Percentiles rank a stretch among this genome's conserved stretches.
phyloP scores from a whole-genome alignment of 2,797 vertebrate genomes.

The Melanotaenia boesemani region DNA sequence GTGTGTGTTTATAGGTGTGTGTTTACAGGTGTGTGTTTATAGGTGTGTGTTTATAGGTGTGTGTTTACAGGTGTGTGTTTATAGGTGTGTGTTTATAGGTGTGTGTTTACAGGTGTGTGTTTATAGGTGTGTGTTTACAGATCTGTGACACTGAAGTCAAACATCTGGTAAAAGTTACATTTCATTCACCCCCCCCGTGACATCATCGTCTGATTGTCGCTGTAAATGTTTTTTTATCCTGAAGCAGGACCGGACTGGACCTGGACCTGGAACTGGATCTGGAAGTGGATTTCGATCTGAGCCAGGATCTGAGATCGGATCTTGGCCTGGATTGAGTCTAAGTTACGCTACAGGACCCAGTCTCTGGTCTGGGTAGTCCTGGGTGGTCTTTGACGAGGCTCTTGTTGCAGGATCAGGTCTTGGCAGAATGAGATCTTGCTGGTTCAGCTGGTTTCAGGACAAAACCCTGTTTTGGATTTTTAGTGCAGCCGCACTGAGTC shows the following conservation, averaged over 20 bases:
- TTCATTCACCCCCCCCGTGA: constrained; percentile 32
- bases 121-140: too few relatives aligned
- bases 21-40: neutral
- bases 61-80: neutral
- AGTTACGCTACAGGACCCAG: too few relatives aligned
- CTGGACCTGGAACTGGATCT: neutral
- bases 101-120: too few relatives aligned
- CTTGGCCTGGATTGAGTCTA: neutral
- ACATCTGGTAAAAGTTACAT: neutral
- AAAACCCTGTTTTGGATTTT: constrained; percentile 8
- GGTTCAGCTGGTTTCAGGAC: constrained; percentile 13
- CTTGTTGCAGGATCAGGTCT: too few relatives aligned
- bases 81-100: neutral
- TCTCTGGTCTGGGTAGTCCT: too few relatives aligned
- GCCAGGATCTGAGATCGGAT: neutral
- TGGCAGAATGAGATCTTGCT: neutral
- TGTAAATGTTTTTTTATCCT: constrained; percentile 50
- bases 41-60: too few relatives aligned
- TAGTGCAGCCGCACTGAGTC: constrained; percentile 43
- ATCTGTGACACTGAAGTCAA: neutral
- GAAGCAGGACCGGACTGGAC: neutral
- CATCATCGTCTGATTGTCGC: constrained; percentile 68
- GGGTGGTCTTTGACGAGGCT: too few relatives aligned
- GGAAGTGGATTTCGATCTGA: neutral
- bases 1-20: neutral